A percentile compares a stretch with the other conserved stretches of the same genome.
These are phyloP conservation scores for Scomberomorus guttatus DNA, from an alignment of 2,797 vertebrate genomes.

Conservation along the genomic window DNA sequence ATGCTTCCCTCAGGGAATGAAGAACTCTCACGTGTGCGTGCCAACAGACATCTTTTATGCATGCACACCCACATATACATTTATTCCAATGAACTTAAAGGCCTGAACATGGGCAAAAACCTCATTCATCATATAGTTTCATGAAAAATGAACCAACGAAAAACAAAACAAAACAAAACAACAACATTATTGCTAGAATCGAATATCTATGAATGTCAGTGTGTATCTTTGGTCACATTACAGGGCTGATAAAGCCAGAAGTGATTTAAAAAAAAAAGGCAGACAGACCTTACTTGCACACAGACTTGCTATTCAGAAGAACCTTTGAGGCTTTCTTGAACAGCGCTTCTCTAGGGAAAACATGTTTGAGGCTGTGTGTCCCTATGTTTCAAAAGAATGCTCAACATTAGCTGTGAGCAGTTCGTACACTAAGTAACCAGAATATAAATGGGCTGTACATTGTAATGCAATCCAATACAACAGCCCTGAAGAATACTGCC, in stretches of 20 bases:
- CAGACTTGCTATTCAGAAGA: conserved; percentile 17
- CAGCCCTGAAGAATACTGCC: background rate
- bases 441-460: background rate
- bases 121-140: background rate
- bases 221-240: conserved; percentile 12
- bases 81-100: background rate
- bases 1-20: conserved; percentile 1
- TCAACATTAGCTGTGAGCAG: background rate
- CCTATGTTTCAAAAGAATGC: background rate
- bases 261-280: conserved; percentile 4
- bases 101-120: background rate
- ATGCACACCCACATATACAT: background rate
- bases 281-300: background rate
- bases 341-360: conserved; percentile 8
- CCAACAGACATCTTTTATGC: background rate
- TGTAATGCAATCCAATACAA: too few relatives aligned
- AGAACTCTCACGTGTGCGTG: background rate
- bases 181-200: background rate
- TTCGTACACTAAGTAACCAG: background rate
- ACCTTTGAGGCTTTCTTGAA: conserved; percentile 8
- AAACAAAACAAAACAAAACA: too few relatives aligned
- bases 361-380: background rate
- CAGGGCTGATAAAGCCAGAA: background rate
- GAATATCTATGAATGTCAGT: background rate
- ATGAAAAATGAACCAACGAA: background rate